Evolutionary conservation across 2,888 invertebrate genomes (phyloP).

Genomic region (Erebia aethiops): DNA sequence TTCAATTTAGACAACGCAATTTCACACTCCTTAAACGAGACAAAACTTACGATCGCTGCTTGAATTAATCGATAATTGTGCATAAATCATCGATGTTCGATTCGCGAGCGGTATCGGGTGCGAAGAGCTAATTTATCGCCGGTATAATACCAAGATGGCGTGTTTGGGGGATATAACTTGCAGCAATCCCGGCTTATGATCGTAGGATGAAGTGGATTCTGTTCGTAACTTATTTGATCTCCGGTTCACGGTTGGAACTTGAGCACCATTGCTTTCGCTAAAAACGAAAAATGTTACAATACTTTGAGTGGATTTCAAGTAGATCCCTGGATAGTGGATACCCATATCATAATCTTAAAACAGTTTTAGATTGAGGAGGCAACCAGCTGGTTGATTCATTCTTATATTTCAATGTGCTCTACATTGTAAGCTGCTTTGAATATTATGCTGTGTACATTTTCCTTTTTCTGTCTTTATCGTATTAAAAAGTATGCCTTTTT

Average conservation of each 20-base stretch:
- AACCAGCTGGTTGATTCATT: no score
- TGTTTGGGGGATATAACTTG: slow-evolving; percentile 74
- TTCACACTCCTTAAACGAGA: slow-evolving; percentile 70
- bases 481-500: no score
- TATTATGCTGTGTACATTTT: no score
- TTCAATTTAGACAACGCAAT: slow-evolving; percentile 65
- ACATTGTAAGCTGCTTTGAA: no score
- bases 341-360: no score
- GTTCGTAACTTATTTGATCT: slow-evolving; percentile 59
- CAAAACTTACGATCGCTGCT: slow-evolving; percentile 81
- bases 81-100: slow-evolving; percentile 82
- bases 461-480: no score
- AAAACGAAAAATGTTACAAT: not conserved
- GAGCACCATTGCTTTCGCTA: slow-evolving; percentile 19
- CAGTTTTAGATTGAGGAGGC: no score
- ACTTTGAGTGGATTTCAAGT: no score
- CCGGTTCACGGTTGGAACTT: slow-evolving; percentile 28
- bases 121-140: slow-evolving; percentile 78
- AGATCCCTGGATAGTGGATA: no score
- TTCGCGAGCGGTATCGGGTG: slow-evolving; percentile 79
- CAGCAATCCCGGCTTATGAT: slow-evolving; percentile 73
- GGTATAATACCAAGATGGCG: slow-evolving; percentile 73
- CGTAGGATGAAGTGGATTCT: slow-evolving; percentile 47
- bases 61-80: slow-evolving; percentile 83
- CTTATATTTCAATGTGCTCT: no score